Evolutionary conservation across 2,888 invertebrate species (phyloP), one percentile per base, ranked within the genome.

Genomic region (Drosophila acutilabella): DNA sequence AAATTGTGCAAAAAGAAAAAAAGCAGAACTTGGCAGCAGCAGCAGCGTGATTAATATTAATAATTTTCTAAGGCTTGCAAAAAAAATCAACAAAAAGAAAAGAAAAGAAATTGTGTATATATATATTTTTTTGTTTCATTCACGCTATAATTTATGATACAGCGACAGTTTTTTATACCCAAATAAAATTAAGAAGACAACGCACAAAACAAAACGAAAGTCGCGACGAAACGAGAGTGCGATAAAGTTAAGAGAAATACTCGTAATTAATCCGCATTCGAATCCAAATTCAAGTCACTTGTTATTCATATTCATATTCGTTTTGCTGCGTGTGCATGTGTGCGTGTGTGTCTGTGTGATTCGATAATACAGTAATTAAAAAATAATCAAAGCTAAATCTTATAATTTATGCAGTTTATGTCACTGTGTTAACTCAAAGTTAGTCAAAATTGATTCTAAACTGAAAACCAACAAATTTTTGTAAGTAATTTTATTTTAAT

Each of bases 131-230:
- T 66, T 68, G 52, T 70, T 53, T 36, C 51, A 67, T 61, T 48
- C 81, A 47, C 69, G 69, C 66, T 52, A 67, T 70, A 81, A 82
- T 80, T 81, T 78, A 85, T 80, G 72, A 73, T 70, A 75, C 66
- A 69, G 77, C 70, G 77, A 80, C 81, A 70, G 71, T 71, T 71
- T 74, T 74, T 74, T 65, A 65, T 66, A 26, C 52, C 23, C 20
- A 7, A 56, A 20, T 4, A 52, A 62, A 40, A 53, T 65, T 57
- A 59, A 70, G 53, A 70, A 73, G 36, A 26, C 47, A 61, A 59
- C 56, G 54, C 48, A 72, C 69, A 78, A 67, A 64, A 60, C 78
- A 74, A 68, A 81, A 80, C 71, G 78, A 80, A 75, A 82, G 78
- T 80, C 71, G 71, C 60, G 64, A 38, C 68, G 53, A 50, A 58